These are phyloP conservation scores for Candidula unifasciata DNA, from an alignment of 2,888 invertebrate genomes.

Conservation along the genomic window DNA sequence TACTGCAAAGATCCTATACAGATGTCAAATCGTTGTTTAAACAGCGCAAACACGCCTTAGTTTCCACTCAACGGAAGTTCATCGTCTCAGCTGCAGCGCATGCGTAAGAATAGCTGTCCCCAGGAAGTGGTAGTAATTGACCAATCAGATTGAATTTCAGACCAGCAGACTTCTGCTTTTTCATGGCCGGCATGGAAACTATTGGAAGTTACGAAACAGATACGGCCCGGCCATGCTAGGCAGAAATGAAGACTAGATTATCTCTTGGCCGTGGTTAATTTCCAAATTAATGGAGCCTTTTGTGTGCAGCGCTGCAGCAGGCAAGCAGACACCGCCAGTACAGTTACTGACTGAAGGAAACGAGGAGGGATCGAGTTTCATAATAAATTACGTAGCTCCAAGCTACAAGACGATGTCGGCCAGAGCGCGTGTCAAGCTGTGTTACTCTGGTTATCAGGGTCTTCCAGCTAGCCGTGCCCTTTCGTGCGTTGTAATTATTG, in stretches of 20 bases:
- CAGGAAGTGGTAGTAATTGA: constrained; percentile 32
- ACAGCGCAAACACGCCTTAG: constrained; percentile 29
- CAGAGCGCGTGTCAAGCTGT: constrained; percentile 5
- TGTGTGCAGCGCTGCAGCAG: not conserved
- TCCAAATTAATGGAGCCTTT: constrained; percentile 38
- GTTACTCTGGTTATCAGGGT: constrained; percentile 9
- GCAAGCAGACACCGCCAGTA: constrained; percentile 33
- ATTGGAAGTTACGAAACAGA: constrained; percentile 27
- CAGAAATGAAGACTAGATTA: constrained; percentile 38
- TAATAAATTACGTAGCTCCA: constrained; percentile 42
- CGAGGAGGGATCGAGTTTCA: constrained; percentile 22
- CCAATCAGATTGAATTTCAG: constrained; percentile 36
- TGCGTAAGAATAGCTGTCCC: not conserved
- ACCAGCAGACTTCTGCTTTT: not conserved
- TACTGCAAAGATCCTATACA: not conserved
- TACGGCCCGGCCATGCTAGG: constrained; percentile 4
- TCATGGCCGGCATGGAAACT: constrained; percentile 3
- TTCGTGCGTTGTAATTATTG: constrained; percentile 19
- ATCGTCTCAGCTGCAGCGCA: constrained; percentile 20
- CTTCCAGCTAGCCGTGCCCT: not conserved
- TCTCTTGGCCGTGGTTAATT: constrained; percentile 23
- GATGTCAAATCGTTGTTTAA: not conserved
- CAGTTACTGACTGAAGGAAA: constrained; percentile 23
- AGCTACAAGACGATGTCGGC: constrained; percentile 15
- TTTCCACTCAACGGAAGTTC: constrained; percentile 31